Base-by-base conservation (phyloP, 2,113 vertebrate species). In the Eptesicus fuscus region DNA sequence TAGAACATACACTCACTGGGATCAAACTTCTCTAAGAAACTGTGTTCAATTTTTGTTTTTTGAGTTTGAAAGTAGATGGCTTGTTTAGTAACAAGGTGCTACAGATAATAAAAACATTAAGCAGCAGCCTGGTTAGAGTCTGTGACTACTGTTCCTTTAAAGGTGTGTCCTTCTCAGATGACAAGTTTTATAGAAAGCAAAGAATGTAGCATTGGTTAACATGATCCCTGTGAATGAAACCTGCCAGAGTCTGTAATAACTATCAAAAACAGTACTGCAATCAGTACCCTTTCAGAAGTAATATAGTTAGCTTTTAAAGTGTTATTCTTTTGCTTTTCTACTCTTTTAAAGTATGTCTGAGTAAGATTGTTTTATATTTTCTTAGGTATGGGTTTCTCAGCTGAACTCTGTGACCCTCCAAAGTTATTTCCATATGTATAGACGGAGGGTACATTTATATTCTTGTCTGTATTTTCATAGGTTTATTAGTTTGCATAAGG, bases 61-160 rank as follows among this genome's bases (percentile, higher is more conserved):
- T 10, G n/a, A 32, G 10, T 40, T 74, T 86, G 49, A 69, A 90
- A 80, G 76, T 82, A 89, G 73, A 63, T 49, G 12, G 1, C 37
- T 49, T 91, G 20, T 51, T 89, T 77, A 56, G 35, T 44, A 49
- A 73, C 88, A 63, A 44, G 69, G 23, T 78, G 71, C 87, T 90
- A 85, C 4, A 79, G 67, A 74, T 96, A 82, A 96, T 94, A 83
- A 32, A 91, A 88, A 71, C 90, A 14, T 69, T 83, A 95, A 63
- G 16, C 84, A 74, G 6, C 2, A 90, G 23, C 71, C 94, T 67
- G 32, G 9, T 42, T 95, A 94, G 92, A 61, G 93, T 83, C 49
- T 92, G 32, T 90, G 13, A 84, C n/a, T 83, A 53, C 32, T 80
- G 0, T 13, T 90, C 70, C 16, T 96, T 93, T 63, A 87, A 35